These are phyloP conservation scores for Leistus spinibarbis DNA, from an alignment of 2,888 invertebrate genomes.

Conservation along the genomic window DNA sequence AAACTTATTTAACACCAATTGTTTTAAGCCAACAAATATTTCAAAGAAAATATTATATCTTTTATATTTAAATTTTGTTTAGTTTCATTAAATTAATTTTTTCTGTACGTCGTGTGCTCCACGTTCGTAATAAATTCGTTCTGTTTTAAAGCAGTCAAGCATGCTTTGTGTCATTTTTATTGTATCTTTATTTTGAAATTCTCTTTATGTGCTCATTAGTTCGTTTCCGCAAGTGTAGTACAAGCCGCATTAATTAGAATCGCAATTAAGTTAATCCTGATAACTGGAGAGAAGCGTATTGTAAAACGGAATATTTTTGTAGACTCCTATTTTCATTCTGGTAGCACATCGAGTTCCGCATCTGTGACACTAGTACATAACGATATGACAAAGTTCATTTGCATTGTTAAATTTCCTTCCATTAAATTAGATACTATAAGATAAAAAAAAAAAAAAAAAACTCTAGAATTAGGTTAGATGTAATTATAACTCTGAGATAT, in stretches of 20 bases:
- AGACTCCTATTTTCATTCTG: neutral
- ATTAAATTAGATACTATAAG: too few relatives aligned
- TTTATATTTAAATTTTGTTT: neutral
- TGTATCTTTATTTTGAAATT: slow-evolving; percentile 14
- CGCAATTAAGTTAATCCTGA: slow-evolving; percentile 27
- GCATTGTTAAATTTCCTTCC: too few relatives aligned
- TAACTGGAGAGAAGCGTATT: slow-evolving; percentile 17
- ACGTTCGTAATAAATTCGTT: neutral
- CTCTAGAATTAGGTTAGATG: too few relatives aligned
- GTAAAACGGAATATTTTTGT: slow-evolving; percentile 11
- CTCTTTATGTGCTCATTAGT: slow-evolving; percentile 26
- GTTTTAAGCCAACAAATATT: neutral
- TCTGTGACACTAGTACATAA: neutral
- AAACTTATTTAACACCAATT: too few relatives aligned
- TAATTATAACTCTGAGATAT: too few relatives aligned
- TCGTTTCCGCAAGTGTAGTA: slow-evolving; percentile 17
- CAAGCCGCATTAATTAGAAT: slow-evolving; percentile 23
- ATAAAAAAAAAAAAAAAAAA: too few relatives aligned
- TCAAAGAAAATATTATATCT: neutral
- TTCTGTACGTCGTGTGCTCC: neutral
- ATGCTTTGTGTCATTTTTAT: slow-evolving; percentile 9
- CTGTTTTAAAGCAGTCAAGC: slow-evolving; percentile 11
- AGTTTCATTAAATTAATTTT: neutral
- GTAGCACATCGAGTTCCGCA: neutral
- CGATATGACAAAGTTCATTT: neutral